Evolutionary conservation across 2,797 vertebrate species (phyloP), one percentile per base, ranked within the genome.

Genomic region (Zenarchopterus dispar): DNA sequence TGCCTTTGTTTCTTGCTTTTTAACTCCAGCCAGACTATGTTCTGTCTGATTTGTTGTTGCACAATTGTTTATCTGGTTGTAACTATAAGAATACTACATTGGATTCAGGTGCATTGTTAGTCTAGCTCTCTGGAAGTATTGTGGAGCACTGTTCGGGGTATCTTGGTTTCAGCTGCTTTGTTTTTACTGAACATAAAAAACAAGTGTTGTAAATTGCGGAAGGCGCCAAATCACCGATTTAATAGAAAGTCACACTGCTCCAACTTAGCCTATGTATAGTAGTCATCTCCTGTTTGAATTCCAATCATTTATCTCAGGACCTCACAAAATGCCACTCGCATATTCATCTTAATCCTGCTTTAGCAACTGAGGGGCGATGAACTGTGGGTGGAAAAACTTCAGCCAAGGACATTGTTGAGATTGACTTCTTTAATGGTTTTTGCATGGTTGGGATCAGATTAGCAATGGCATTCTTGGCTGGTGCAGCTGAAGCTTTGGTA

Each of bases 341-440:
- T 79, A 76, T 91, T 70, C 71, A 79, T 48, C 63, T 68, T 88
- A 89, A 89, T 87, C 87, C 72, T 73, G 63, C 62, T 84, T 87
- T 77, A 77, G 88, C 80, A 79, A 73, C 64, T 66, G 76, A 80
- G 62, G 57, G 76, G 71, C 63, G 77, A 81, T 78, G 73, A 84
- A 86, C 62, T 57, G 62, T 58, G 71, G 69, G 66, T 73, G 73
- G 82, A 88, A 88, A 82, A 84, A 80, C 75, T 73, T 69, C 41
- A 72, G 80, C 84, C 87, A 88, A 90, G 88, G 88, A 60, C 88
- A 70, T 50, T 70, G 47, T 51, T 73, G 67, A 82, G 81, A 78
- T 72, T 64, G 64, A 85, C 77, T 78, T 75, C 75, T 81, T 70
- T 89, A 88, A 92, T 92, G 84, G 84, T 92, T 88, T 91, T 89